A percentile compares a stretch with the other conserved stretches of the same genome.
These are phyloP conservation scores for Drosophila gunungcola DNA, from an alignment of 1,140 invertebrate genomes.

Conservation along the genomic window DNA sequence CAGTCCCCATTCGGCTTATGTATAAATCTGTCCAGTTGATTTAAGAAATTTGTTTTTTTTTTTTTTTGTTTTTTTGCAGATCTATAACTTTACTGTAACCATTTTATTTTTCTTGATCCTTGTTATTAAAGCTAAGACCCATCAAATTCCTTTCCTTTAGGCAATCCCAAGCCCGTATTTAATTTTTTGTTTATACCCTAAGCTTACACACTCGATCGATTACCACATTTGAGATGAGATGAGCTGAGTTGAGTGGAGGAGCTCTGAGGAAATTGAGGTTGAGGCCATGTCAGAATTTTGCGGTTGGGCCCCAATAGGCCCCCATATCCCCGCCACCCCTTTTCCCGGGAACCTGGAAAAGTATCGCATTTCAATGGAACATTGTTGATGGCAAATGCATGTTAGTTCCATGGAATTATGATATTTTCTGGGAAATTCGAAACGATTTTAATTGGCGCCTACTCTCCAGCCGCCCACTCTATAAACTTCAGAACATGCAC, in stretches of 20 bases:
- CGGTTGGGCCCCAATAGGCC: constrained; percentile 27
- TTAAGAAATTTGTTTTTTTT: no score
- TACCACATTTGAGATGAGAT: constrained; percentile 40
- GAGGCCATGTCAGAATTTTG: constrained; percentile 53
- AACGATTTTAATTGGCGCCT: constrained; percentile 81
- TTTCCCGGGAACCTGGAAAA: constrained; percentile 35
- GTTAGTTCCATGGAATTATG: constrained; percentile 82
- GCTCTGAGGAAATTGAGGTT: constrained; percentile 46
- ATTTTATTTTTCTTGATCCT: not conserved
- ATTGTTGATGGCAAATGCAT: constrained; percentile 59
- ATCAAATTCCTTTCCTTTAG: not conserved
- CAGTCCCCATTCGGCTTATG: no score
- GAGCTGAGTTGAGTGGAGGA: constrained; percentile 2
- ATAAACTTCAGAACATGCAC: constrained; percentile 50
- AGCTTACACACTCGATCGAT: constrained; percentile 74
- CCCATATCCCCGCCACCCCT: not conserved
- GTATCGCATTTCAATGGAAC: constrained; percentile 76
- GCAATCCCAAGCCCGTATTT: constrained; percentile 30
- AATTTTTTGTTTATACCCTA: constrained; percentile 78
- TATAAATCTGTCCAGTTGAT: no score
- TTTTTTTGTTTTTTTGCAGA: no score
- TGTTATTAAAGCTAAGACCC: not conserved
- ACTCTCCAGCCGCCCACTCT: constrained; percentile 62
- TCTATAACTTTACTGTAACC: no score
- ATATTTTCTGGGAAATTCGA: constrained; percentile 77